Conservation (phyloP, 2,888 invertebrate genomes). For the Andrena flavipes region DNA sequence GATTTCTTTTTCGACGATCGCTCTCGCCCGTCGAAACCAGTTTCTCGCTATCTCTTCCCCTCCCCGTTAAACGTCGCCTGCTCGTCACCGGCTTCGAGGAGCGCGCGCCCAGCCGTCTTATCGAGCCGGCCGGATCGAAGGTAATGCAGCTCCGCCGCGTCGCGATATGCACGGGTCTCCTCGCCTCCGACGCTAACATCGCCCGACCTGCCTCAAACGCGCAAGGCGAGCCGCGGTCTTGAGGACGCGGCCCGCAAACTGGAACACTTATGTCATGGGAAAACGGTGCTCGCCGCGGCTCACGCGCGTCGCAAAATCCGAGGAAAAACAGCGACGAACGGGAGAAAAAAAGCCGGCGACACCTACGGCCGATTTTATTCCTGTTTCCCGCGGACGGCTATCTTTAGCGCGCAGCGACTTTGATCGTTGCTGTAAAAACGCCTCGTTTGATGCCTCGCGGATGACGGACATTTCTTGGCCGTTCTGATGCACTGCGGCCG, state of each 20-base stretch:
- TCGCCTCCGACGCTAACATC: conserved; percentile 71
- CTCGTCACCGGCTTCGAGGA: conserved; percentile 9
- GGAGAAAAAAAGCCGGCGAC: background rate
- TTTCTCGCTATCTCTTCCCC: conserved; percentile 54
- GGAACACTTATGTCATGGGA: conserved; percentile 57
- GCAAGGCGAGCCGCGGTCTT: conserved; percentile 49
- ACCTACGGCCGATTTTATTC: conserved; percentile 44
- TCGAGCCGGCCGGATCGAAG: conserved; percentile 75
- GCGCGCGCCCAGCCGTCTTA: conserved; percentile 55
- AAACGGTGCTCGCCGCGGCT: conserved; percentile 34
- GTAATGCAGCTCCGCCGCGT: conserved; percentile 76
- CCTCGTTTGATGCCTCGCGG: background rate
- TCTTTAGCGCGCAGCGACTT: conserved; percentile 42
- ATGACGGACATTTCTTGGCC: background rate
- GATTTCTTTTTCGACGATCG: conserved; percentile 54
- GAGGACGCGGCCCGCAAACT: conserved; percentile 55
- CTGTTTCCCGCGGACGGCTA: conserved; percentile 9
- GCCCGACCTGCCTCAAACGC: conserved; percentile 81
- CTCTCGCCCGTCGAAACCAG: conserved; percentile 55
- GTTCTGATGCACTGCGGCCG: background rate
- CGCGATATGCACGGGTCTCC: conserved; percentile 60
- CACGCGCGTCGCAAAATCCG: conserved; percentile 2
- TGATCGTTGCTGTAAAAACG: conserved; percentile 27
- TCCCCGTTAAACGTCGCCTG: conserved; percentile 41
- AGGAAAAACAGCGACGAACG: conserved; percentile 23